Base-by-base conservation (phyloP, 2,888 invertebrate genomes). In the Caenorhabditis doughertyi region DNA sequence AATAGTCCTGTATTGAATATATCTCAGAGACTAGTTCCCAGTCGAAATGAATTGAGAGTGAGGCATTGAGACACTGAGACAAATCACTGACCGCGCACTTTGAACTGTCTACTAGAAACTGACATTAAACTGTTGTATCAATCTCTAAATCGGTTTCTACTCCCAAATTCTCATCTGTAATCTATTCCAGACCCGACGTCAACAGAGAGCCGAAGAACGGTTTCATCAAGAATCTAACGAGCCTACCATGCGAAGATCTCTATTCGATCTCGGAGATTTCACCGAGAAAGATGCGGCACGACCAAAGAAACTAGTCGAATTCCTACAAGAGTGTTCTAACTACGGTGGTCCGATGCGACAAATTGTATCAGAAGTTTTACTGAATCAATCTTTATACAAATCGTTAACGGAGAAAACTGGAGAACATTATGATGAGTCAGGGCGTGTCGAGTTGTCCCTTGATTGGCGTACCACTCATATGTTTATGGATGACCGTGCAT, bases 331-430 rank as follows among this genome's bases (percentile, higher is more conserved):
- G 64, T 83, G 83, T 60, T 82, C 85, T 1, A 85, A 88, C 42
- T 79, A 74, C 58, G 88, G 89, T 21, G 87, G 88, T 25, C 89
- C 89, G 62, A 84, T 87, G 83, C 64, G 85, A 13, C 72, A 80
- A 11, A 74, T 83, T 1, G 77, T 90, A 21, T 68, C 86, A 11
- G 49, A 76, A 25, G 74, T 89, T 1, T 72, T 90, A 13, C 79
- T 86, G 8, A 84, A 88, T 74, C 53, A 73, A 47, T 68, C 80
- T 3, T 58, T 90, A n/a, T 89, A 89, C 68, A 32, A 27, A 25
- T 71, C 67, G 47, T 32, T 87, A 29, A 83, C 64, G 4, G 80
- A 84, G 21, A 80, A 76, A 21, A 74, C 72, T 5, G 58, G 73
- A 2, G 62, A 68, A 4, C 77, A 85, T 51, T 64, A 68, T 42